Evolutionary conservation across 2,113 vertebrate species (phyloP).

Genomic region (Poecilia latipinna): DNA sequence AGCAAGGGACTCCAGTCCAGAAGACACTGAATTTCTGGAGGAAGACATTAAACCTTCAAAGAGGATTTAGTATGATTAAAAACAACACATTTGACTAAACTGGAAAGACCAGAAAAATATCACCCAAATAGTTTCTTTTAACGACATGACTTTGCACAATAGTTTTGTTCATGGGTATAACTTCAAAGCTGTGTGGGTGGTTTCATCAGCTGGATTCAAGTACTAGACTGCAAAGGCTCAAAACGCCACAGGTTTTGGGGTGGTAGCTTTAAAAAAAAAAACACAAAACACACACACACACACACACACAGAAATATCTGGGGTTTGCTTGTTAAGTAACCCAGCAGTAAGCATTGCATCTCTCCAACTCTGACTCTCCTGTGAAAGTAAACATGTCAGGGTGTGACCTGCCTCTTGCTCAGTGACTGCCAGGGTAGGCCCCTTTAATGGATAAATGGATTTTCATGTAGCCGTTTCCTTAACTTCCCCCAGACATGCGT

Average conservation of each 20-base stretch:
- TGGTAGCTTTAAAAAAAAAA: not conserved
- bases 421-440: not conserved
- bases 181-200: not conserved
- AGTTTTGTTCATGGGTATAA: not conserved
- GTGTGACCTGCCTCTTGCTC: not conserved
- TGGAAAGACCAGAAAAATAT: too few species aligned
- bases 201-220: not conserved
- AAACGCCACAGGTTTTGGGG: not conserved
- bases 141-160: not conserved
- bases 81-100: not conserved
- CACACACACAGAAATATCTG: not conserved
- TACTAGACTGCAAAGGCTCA: not conserved
- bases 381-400: not conserved
- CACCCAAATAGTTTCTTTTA: not conserved
- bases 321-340: not conserved
- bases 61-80: not conserved
- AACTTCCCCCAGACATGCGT: not conserved
- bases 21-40: not conserved
- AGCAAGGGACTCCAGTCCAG: not conserved
- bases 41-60: not conserved
- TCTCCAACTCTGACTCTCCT: not conserved
- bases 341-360: not conserved
- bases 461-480: not conserved
- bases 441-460: not conserved
- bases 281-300: too few species aligned